Evolutionary conservation across 2,113 vertebrate species (phyloP).

Genomic region (Hucho hucho): DNA sequence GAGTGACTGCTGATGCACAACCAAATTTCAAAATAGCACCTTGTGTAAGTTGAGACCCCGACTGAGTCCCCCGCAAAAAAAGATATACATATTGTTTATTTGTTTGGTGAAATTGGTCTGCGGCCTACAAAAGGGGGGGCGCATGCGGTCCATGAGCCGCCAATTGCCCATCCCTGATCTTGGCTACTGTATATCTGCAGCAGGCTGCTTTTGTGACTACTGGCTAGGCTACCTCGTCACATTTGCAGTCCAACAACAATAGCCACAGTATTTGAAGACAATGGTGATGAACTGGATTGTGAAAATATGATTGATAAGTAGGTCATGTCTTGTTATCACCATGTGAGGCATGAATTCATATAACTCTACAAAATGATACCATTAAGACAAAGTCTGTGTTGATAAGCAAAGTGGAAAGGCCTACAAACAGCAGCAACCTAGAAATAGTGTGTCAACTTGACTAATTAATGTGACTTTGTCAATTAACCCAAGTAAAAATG

Average conservation of each 20-base stretch:
- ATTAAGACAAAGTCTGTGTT: conserved; percentile 25
- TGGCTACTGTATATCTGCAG: neutral
- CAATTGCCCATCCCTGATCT: neutral
- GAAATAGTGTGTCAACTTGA: neutral
- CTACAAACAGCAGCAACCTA: neutral
- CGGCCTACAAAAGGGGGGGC: conserved; percentile 28
- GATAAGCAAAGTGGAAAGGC: neutral
- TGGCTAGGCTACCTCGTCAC: conserved; percentile 34
- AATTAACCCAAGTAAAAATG: neutral
- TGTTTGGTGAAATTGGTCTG: conserved; percentile 23
- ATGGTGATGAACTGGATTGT: conserved; percentile 63
- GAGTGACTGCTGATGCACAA: too few species aligned
- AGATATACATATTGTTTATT: neutral
- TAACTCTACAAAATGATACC: conserved; percentile 41
- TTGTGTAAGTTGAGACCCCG: too few species aligned
- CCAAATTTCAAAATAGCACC: too few species aligned
- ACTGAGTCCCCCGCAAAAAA: too few species aligned
- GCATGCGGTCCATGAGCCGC: neutral
- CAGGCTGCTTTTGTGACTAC: conserved; percentile 25
- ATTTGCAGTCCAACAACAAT: conserved; percentile 66
- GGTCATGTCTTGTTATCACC: conserved; percentile 73
- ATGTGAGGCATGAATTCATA: conserved; percentile 64
- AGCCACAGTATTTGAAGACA: conserved; percentile 62
- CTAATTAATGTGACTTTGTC: neutral
- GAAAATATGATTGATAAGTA: conserved; percentile 69